Evolutionary conservation across 1,140 invertebrate species (phyloP).

Genomic region (Diabrotica virgifera): DNA sequence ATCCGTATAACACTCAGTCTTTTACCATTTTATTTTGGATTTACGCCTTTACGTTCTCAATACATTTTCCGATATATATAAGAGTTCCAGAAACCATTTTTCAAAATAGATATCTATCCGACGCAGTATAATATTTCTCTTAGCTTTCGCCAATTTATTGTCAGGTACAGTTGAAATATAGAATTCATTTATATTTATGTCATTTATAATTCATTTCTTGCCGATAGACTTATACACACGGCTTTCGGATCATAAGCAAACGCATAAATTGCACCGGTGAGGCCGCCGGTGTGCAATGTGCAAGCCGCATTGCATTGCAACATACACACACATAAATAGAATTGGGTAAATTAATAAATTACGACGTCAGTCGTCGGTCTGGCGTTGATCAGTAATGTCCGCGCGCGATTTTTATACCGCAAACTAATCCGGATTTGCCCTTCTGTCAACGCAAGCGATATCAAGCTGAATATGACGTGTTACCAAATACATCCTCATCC

Average conservation of each 20-base stretch:
- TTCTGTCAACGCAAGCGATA: neutral
- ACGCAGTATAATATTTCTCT: slow-evolving; percentile 16
- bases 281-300: slow-evolving; percentile 6
- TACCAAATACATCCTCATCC: no score
- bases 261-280: slow-evolving; percentile 24
- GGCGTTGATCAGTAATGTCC: slow-evolving; percentile 10
- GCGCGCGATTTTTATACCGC: slow-evolving; percentile 1
- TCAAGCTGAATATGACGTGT: no score
- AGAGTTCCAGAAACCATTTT: slow-evolving; percentile 4
- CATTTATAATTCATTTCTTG: slow-evolving; percentile 29
- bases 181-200: slow-evolving; percentile 40
- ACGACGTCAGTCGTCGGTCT: neutral
- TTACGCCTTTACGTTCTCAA: no score
- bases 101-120: slow-evolving; percentile 16
- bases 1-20: no score
- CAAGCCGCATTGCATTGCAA: slow-evolving; percentile 4
- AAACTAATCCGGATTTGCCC: neutral
- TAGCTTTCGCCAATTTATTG: slow-evolving; percentile 38
- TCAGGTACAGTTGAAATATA: slow-evolving; percentile 34
- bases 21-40: no score
- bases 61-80: neutral
- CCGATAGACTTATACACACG: slow-evolving; percentile 27
- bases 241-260: slow-evolving; percentile 27
- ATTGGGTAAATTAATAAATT: slow-evolving; percentile 32
- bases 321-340: slow-evolving; percentile 25